A percentile compares a stretch with the other conserved stretches of the same genome.
phyloP scores from a whole-genome alignment of 2,888 invertebrate genomes.

The Dicyrtoma fusca region DNA sequence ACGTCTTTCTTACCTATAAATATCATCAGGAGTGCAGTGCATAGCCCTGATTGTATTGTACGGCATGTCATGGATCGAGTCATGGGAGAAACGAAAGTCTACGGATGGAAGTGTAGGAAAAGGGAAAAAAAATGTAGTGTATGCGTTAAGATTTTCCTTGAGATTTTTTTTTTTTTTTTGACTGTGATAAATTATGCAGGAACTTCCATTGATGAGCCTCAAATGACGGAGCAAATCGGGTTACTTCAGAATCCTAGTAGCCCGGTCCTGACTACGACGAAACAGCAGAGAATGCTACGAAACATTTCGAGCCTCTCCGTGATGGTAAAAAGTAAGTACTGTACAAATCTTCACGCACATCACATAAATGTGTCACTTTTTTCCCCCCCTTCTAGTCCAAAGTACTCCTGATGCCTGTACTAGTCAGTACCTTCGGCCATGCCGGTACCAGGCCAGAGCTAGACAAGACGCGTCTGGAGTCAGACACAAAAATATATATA shows the following conservation, averaged over 20 bases:
- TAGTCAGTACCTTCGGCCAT: slow-evolving; percentile 1
- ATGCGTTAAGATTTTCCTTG: too few relatives aligned
- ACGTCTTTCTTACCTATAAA: too few relatives aligned
- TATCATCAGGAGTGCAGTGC: too few relatives aligned
- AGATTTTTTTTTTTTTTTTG: neutral
- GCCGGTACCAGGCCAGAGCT: too few relatives aligned
- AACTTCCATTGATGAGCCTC: slow-evolving; percentile 29
- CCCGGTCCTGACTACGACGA: slow-evolving; percentile 25
- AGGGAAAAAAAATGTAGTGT: neutral
- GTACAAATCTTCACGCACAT: slow-evolving; percentile 19
- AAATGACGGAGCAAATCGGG: slow-evolving; percentile 40
- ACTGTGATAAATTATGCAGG: slow-evolving; percentile 28
- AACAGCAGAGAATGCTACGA: slow-evolving; percentile 32
- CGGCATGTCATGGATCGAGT: too few relatives aligned
- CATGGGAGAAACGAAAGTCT: too few relatives aligned
- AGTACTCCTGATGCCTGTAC: neutral
- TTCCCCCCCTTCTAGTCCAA: neutral
- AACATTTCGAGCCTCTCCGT: slow-evolving; percentile 35
- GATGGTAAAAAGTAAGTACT: slow-evolving; percentile 38
- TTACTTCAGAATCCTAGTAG: slow-evolving; percentile 37
- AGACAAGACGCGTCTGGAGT: too few relatives aligned
- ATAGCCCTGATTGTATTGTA: too few relatives aligned
- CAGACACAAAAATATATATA: too few relatives aligned
- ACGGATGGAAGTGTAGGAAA: neutral
- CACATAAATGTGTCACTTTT: slow-evolving; percentile 7